A percentile compares a stretch with the other conserved stretches of the same genome.
phyloP scores from a whole-genome alignment of 2,113 vertebrate species.

The Panthera tigris region DNA sequence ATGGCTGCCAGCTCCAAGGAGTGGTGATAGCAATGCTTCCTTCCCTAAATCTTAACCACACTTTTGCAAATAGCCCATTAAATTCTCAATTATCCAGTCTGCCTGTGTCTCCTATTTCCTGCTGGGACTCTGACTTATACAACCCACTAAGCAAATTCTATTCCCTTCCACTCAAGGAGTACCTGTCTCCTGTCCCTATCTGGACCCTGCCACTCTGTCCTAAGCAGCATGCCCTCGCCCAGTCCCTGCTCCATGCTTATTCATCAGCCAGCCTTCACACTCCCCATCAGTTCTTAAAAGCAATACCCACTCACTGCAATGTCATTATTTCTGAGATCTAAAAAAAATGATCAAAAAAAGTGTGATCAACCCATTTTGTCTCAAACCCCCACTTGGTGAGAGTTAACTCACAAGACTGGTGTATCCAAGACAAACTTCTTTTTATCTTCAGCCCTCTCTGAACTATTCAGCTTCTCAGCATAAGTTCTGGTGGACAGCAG shows the following conservation, averaged over 20 bases:
- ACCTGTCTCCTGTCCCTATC: not conserved
- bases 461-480: not conserved
- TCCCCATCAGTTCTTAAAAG: not conserved
- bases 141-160: not conserved
- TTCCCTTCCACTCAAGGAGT: not conserved
- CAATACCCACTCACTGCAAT: not conserved
- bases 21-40: not conserved
- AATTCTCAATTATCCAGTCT: not conserved
- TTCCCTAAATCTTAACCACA: not conserved
- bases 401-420: not conserved
- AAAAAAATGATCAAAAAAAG: slow-evolving; percentile 13
- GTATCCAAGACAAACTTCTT: not conserved
- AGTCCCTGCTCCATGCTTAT: not conserved
- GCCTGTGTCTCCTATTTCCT: not conserved
- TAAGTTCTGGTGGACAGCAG: not conserved
- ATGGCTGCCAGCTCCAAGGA: not conserved
- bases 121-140: not conserved
- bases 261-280: not conserved
- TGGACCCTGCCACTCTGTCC: not conserved
- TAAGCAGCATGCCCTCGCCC: no score
- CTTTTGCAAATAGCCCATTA: not conserved
- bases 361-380: not conserved
- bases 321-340: not conserved
- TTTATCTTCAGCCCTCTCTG: not conserved
- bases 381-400: not conserved